Conservation (phyloP, 2,888 invertebrate species). For the Sesia apiformis region DNA sequence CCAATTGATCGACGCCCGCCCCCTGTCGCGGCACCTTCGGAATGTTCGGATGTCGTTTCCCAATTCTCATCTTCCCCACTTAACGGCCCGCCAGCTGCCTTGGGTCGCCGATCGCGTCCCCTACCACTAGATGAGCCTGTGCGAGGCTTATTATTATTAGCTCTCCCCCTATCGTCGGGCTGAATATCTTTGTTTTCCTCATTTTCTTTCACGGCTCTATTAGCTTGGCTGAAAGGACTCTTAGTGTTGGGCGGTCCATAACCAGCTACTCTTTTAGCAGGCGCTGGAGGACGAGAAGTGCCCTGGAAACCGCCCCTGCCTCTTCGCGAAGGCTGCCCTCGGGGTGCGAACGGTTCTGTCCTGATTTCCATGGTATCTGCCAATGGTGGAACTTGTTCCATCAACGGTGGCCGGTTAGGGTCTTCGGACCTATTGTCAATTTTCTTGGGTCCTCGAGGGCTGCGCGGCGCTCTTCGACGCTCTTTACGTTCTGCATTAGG, state of each 20-base stretch:
- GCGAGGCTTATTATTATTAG: conserved; percentile 78
- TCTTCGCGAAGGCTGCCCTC: conserved; percentile 91
- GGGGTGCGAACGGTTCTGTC: conserved; percentile 86
- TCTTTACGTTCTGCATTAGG: conserved; percentile 69
- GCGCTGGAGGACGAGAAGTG: conserved; percentile 56
- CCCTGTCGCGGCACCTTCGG: conserved; percentile 69
- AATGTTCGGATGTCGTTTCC: conserved; percentile 90
- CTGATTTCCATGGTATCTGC: conserved; percentile 60
- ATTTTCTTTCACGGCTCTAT: conserved; percentile 50
- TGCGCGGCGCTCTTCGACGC: conserved; percentile 69
- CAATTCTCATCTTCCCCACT: conserved; percentile 79
- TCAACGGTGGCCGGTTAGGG: conserved; percentile 23
- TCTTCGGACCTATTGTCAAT: conserved; percentile 76
- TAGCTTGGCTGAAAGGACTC: conserved; percentile 80
- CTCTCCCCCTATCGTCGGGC: conserved; percentile 77
- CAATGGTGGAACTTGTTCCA: conserved; percentile 27
- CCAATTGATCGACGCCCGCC: conserved; percentile 42
- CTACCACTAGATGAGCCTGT: conserved; percentile 78
- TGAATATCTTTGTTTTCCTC: conserved; percentile 45
- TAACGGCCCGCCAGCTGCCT: conserved; percentile 42
- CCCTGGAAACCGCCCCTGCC: conserved; percentile 80
- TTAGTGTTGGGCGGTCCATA: conserved; percentile 88
- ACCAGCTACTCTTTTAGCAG: conserved; percentile 79
- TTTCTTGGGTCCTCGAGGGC: conserved; percentile 75
- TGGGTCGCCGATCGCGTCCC: conserved; percentile 58